Evolutionary conservation across 2,113 vertebrate species (phyloP), one percentile per base, ranked within the genome.

Genomic region (Psammodynastes pulverulentus): DNA sequence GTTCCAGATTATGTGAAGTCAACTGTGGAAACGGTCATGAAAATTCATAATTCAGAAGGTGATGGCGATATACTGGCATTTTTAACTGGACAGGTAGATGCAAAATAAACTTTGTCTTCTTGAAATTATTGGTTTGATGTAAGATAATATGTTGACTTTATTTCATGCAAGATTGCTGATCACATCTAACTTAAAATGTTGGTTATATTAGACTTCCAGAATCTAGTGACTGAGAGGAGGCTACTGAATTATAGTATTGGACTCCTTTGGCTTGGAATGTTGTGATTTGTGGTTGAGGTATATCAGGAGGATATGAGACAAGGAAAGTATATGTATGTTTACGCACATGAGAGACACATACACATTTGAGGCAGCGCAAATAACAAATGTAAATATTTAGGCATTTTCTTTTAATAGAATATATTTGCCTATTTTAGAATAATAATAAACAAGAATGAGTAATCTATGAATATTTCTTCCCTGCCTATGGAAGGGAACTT

Each of bases 1-100:
- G 99, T 99, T 94, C 99, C 99, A 92, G 99, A 99, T 97, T 99
- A 99, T 24, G 95, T 99, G 94, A 99, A 99, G 95, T 99, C 99
- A 91, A 99, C 99, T 10, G 99, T 99, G 96, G 99, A 99, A 96
- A 99, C 99, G 0, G 98, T 98, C 92, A 96, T 99, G 96, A 99
- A 99, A 97, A 99, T 99, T 96, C 99, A 99, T 51, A 98, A 99
- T 96, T 97, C 98, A 3, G 99, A 99, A 95, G 98, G 97, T 23
- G 98, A 99, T 90, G 99, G 99, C 90, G 99, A 99, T 91, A 98
- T 99, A 91, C 89, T 99, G 91, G 98, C 98, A 43, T 99, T 99
- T 96, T 98, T 99, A 93, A 99, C 99, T 88, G 99, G 99, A 49
- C 99, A 99, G 99, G 99, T 99, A 96, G 17, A 96, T 88, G 90